phyloP scores from a whole-genome alignment of 2,888 invertebrate species.

The Limnephilus rhombicus region DNA sequence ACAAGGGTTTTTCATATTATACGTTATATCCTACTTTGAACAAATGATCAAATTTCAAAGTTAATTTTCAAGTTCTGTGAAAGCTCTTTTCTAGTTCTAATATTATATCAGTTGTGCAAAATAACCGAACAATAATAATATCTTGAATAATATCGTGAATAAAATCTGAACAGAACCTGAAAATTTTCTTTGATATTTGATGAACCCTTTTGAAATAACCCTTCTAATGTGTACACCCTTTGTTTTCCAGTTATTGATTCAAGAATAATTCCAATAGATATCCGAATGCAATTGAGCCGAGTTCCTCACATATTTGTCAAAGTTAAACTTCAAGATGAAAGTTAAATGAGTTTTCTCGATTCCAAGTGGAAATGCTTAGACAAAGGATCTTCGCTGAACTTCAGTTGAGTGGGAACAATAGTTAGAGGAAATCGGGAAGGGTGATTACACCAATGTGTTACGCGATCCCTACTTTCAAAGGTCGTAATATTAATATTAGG shows the following conservation, averaged over 20 bases:
- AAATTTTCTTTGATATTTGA: no score
- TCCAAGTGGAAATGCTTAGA: conserved; percentile 27
- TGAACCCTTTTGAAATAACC: no score
- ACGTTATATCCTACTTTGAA: no score
- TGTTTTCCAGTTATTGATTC: neutral
- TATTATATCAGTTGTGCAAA: no score
- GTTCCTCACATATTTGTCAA: conserved; percentile 37
- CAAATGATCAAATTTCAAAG: no score
- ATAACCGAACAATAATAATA: no score
- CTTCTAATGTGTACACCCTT: neutral
- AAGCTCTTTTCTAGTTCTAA: no score
- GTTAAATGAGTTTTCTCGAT: conserved; percentile 44
- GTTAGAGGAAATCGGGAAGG: neutral
- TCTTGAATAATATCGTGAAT: no score
- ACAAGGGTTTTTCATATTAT: no score
- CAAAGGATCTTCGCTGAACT: conserved; percentile 19
- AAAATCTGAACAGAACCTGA: no score
- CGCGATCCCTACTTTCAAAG: neutral
- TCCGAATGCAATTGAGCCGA: conserved; percentile 21
- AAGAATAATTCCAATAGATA: neutral
- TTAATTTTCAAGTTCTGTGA: no score
- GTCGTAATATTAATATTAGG: neutral
- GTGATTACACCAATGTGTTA: neutral
- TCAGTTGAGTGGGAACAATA: neutral
- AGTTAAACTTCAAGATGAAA: conserved; percentile 16